phyloP scores from a whole-genome alignment of 1,140 invertebrate species.

The Bradysia coprophila region DNA sequence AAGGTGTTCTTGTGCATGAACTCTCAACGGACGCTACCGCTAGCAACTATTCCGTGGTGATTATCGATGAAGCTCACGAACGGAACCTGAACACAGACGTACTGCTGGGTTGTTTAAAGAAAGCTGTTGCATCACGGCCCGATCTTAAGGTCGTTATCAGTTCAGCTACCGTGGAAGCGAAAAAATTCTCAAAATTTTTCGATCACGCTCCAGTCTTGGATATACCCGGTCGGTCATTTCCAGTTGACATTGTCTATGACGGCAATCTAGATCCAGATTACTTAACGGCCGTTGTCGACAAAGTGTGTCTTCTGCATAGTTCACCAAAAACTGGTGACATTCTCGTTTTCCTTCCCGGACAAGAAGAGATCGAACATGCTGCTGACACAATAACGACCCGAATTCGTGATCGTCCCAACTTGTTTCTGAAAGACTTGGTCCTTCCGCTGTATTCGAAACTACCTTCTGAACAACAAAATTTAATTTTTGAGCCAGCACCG shows the following conservation, averaged over 20 bases:
- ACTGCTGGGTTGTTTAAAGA: too few species aligned
- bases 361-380: slow-evolving; percentile 92
- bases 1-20: too few species aligned
- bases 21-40: slow-evolving; percentile 88
- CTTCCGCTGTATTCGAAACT: too few species aligned
- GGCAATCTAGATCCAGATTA: slow-evolving; percentile 93
- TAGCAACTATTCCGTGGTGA: slow-evolving; percentile 97
- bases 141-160: slow-evolving; percentile 95
- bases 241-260: slow-evolving; percentile 95
- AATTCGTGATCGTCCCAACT: too few species aligned
- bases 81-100: too few species aligned
- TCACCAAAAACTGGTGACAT: slow-evolving; percentile 91
- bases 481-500: slow-evolving; percentile 87
- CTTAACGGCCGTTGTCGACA: slow-evolving; percentile 88
- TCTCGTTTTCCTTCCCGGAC: slow-evolving; percentile 75
- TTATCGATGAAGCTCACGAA: too few species aligned
- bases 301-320: slow-evolving; percentile 94
- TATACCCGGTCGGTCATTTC: slow-evolving; percentile 74
- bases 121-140: slow-evolving; percentile 76
- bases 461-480: slow-evolving; percentile 89
- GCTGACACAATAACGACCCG: too few species aligned
- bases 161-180: slow-evolving; percentile 94
- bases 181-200: slow-evolving; percentile 94
- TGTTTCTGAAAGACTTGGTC: too few species aligned
- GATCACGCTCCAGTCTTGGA: slow-evolving; percentile 93